Percentiles rank a stretch among this genome's conserved stretches.
Evolutionary conservation across 2,888 invertebrate species (phyloP).

Genomic region (Polia nebulosa): DNA sequence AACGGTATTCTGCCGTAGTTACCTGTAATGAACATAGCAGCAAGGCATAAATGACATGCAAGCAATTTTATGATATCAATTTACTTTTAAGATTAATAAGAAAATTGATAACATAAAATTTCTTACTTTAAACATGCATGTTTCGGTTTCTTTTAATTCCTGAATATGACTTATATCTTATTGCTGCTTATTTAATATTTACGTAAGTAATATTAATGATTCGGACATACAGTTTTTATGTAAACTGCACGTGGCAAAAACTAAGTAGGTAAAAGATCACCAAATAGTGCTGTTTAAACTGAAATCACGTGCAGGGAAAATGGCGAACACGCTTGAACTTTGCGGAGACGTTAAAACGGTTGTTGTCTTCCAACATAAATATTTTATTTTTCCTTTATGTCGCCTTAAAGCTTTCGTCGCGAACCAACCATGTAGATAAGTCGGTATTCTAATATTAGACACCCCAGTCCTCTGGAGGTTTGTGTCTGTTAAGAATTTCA

Average conservation of each 20-base stretch:
- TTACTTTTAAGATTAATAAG: too few relatives aligned
- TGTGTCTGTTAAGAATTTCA: slow-evolving; percentile 30
- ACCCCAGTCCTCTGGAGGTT: slow-evolving; percentile 33
- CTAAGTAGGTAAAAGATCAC: background rate
- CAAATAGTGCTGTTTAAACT: slow-evolving; percentile 21
- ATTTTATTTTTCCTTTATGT: slow-evolving; percentile 61
- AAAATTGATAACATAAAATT: too few relatives aligned
- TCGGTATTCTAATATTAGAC: slow-evolving; percentile 54
- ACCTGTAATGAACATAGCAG: background rate
- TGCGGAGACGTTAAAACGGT: slow-evolving; percentile 46
- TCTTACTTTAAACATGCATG: too few relatives aligned
- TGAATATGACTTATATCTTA: background rate
- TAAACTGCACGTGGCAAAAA: background rate
- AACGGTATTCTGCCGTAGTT: too few relatives aligned
- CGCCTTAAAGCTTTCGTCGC: slow-evolving; percentile 53
- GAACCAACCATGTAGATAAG: slow-evolving; percentile 50
- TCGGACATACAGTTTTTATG: background rate
- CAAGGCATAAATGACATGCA: too few relatives aligned
- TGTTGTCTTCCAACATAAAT: slow-evolving; percentile 53
- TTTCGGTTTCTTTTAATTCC: too few relatives aligned
- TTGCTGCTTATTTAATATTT: background rate
- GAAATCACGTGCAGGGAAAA: slow-evolving; percentile 28
- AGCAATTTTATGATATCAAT: background rate
- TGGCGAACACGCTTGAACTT: slow-evolving; percentile 53
- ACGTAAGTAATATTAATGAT: background rate